Evolutionary conservation across 2,113 vertebrate species (phyloP), one percentile per base, ranked within the genome.

Genomic region (Macaca fascicularis): DNA sequence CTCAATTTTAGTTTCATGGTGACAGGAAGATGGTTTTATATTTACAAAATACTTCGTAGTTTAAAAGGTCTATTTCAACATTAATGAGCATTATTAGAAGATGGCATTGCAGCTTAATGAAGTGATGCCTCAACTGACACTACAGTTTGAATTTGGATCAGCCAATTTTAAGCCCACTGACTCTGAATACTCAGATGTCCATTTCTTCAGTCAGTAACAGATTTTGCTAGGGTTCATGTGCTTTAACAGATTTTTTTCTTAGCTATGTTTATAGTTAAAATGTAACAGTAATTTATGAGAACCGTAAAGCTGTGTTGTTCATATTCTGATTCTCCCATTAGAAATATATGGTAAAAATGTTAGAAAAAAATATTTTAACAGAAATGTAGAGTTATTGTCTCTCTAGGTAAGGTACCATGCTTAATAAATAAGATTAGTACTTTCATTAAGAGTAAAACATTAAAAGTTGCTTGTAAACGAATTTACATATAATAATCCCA

Each of bases 21-120:
- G 32, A 27, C 82, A 90, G 88, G 40, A 86, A 89, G 38, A 82
- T 84, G 32, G 23, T 25, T 78, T 94, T 91, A 94, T 91, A 94
- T 57, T 94, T 86, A 95, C 82, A 95, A 97, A 96, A 86, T 55
- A 92, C 48, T 94, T 96, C 89, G 61, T 55, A 74, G 48, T 96
- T 95, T 93, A 83, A 95, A 97, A 93, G 45, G 52, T 67, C 13
- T 32, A 93, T 95, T 78, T 40, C 50, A 93, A 83, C 64, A 97
- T 82, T 95, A 93, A 87, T 93, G 93, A 92, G 6, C 38, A 83
- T 83, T 86, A 94, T 82, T 85, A 93, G 38, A 95, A 10, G 23
- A 64, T 78, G 22, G 1, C 48, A 70, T 67, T 89, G 55, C 19
- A 94, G n/a, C 25, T 91, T 69, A 97, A 96, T 85, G 38, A 94